Conservation (phyloP, 2,888 invertebrate genomes). For the Agrochola lychnidis region DNA sequence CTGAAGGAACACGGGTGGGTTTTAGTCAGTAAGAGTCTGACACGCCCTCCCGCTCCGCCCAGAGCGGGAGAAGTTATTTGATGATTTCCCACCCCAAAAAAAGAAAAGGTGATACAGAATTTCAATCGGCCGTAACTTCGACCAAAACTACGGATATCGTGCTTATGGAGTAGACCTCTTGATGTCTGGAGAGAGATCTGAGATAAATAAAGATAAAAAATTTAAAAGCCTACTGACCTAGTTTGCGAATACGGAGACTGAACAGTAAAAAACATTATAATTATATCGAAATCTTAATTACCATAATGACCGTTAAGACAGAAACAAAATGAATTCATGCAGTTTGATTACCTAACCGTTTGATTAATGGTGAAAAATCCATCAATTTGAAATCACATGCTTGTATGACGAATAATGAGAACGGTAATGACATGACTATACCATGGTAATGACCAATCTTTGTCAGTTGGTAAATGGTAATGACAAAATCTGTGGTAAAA, state of each 20-base stretch:
- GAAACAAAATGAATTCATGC: slow-evolving; percentile 50
- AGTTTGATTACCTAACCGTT: slow-evolving; percentile 28
- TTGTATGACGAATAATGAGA: slow-evolving; percentile 36
- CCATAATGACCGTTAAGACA: not conserved
- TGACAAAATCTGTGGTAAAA: slow-evolving; percentile 12
- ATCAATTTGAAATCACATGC: slow-evolving; percentile 42
- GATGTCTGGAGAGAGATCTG: no score
- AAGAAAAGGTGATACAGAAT: not conserved
- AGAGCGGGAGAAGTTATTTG: no score
- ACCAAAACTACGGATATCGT: not conserved
- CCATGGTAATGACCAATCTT: slow-evolving; percentile 39
- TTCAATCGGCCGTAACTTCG: not conserved
- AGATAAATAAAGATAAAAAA: not conserved
- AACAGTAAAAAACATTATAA: not conserved
- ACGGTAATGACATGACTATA: slow-evolving; percentile 37
- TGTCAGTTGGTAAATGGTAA: slow-evolving; percentile 33
- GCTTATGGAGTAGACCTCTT: not conserved
- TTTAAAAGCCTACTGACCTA: not conserved
- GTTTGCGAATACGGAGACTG: not conserved
- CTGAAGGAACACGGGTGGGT: no score
- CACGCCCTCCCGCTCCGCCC: no score
- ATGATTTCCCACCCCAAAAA: no score
- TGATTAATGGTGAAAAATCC: slow-evolving; percentile 17
- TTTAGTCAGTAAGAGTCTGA: no score
- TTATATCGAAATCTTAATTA: not conserved